A percentile compares a stretch with the other conserved stretches of the same genome.
Conservation (phyloP, 2,797 vertebrate species). For the Sebastes minor region DNA sequence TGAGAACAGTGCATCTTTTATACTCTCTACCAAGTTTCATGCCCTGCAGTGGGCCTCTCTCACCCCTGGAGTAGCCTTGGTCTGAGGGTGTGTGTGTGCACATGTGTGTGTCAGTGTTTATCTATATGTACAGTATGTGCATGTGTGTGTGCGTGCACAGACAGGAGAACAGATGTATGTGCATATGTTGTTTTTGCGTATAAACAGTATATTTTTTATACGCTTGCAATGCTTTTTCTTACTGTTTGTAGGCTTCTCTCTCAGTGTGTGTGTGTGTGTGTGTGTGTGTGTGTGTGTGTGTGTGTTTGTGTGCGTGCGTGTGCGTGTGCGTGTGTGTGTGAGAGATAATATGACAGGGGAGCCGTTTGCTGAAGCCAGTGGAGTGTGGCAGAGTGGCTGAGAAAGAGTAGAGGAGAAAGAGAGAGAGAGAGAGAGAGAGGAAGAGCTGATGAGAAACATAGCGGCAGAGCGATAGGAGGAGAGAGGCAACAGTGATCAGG, state of each 20-base stretch:
- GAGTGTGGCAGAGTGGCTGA: conserved; percentile 75
- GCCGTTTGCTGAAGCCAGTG: conserved; percentile 75
- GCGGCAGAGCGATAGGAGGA: conserved; percentile 17
- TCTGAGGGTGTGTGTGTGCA: neutral
- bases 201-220: conserved; percentile 22
- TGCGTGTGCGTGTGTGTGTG: neutral
- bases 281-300: conserved; percentile 13
- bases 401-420: conserved; percentile 29
- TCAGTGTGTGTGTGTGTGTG: conserved; percentile 14
- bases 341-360: conserved; percentile 68
- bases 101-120: neutral
- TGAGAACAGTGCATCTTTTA: neutral
- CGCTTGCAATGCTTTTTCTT: neutral
- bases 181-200: conserved; percentile 3
- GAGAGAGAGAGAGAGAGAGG: conserved; percentile 12
- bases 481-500: conserved; percentile 61
- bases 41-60: conserved; percentile 33
- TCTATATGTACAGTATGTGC: neutral
- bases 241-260: neutral
- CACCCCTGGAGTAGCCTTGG: conserved; percentile 5
- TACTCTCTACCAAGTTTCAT: neutral
- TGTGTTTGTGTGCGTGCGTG: too few relatives aligned
- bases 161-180: neutral
- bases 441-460: conserved; percentile 54
- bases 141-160: neutral